Evolutionary conservation across 2,888 invertebrate genomes (phyloP).

Genomic region (Drosophila longiperda): DNA sequence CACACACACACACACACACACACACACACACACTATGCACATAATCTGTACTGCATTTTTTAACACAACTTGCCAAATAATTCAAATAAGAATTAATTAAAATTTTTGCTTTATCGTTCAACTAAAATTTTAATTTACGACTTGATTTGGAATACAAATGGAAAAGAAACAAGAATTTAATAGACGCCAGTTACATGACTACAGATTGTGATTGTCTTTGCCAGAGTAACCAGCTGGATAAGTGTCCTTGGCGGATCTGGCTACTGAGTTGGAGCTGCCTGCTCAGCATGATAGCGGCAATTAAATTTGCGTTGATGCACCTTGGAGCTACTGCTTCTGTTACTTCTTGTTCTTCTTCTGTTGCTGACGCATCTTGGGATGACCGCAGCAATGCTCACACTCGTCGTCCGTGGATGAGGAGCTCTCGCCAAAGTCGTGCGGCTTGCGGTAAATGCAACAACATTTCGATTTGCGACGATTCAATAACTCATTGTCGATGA

Average conservation of each 20-base stretch:
- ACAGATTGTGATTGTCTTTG: not conserved
- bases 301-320: not conserved
- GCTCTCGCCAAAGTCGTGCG: conserved; percentile 57
- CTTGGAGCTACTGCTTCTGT: not conserved
- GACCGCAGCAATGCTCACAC: conserved; percentile 67
- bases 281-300: not conserved
- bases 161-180: not conserved
- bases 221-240: conserved; percentile 26
- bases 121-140: not conserved
- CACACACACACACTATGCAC: not conserved
- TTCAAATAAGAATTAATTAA: not conserved
- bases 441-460: conserved; percentile 67
- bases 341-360: conserved; percentile 8
- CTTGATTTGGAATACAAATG: not conserved
- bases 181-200: too few species aligned
- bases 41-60: not conserved
- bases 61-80: not conserved
- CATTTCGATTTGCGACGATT: conserved; percentile 67
- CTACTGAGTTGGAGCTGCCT: not conserved
- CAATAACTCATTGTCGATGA: conserved; percentile 65
- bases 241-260: not conserved
- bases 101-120: not conserved
- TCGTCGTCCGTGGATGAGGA: conserved; percentile 74
- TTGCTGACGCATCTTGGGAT: conserved; percentile 63
- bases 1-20: not conserved